Conservation (phyloP, 2,888 invertebrate species). For the Ectobius pallidus region DNA sequence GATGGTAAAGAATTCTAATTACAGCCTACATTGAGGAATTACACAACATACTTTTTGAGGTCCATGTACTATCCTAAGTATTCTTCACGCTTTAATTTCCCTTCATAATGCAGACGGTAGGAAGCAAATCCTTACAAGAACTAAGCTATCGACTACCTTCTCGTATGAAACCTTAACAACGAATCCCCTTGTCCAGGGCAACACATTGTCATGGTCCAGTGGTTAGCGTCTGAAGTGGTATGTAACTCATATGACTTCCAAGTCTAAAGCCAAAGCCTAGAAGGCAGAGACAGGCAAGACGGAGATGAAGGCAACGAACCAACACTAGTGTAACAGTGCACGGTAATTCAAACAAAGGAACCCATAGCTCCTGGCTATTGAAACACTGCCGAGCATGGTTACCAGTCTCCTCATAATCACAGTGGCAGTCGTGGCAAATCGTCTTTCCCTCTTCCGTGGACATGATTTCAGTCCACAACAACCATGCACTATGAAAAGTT, state of each 20-base stretch:
- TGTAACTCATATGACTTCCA: slow-evolving; percentile 2
- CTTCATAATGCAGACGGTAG: too few relatives aligned
- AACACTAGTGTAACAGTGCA: background rate
- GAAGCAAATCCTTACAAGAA: too few relatives aligned
- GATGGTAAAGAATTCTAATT: too few relatives aligned
- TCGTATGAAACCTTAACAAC: background rate
- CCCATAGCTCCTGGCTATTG: slow-evolving; percentile 15
- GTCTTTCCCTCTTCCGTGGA: background rate
- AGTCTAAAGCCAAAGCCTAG: background rate
- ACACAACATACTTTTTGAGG: too few relatives aligned
- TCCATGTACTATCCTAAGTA: too few relatives aligned
- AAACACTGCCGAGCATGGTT: slow-evolving; percentile 2
- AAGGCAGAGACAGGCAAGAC: background rate
- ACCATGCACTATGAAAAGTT: background rate
- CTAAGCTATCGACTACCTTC: background rate
- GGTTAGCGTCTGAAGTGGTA: background rate
- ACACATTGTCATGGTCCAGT: background rate
- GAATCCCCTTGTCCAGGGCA: background rate
- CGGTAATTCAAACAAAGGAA: slow-evolving; percentile 21
- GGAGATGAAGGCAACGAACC: background rate
- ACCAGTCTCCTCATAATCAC: background rate
- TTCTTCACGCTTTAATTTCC: too few relatives aligned
- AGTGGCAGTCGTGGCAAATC: background rate
- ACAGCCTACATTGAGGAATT: too few relatives aligned
- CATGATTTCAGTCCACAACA: background rate